Evolutionary conservation across 2,113 vertebrate species (phyloP).

Genomic region (Eudyptes chrysolophus): DNA sequence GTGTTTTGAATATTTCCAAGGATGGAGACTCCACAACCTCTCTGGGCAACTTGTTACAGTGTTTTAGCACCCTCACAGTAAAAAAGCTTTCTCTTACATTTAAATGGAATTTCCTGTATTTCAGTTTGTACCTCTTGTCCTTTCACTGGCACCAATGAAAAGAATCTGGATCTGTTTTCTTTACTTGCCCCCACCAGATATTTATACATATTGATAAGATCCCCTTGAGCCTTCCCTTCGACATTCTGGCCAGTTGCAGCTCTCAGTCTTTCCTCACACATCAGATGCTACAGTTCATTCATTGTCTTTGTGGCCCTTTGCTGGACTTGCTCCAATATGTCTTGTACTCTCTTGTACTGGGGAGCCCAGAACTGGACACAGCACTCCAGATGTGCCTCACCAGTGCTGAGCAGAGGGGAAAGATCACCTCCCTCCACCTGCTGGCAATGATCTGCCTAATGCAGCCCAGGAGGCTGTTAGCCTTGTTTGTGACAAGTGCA

Average conservation of each 20-base stretch:
- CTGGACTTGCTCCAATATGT: not conserved
- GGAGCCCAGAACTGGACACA: not conserved
- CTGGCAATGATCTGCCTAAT: not conserved
- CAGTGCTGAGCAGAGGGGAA: not conserved
- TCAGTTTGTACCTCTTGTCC: not conserved
- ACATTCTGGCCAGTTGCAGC: rapidly evolving
- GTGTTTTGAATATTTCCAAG: not conserved
- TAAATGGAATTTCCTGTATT: not conserved
- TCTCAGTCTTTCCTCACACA: not conserved
- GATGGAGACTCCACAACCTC: not conserved
- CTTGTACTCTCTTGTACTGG: not conserved
- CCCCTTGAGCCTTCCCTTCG: not conserved
- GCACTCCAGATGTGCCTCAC: not conserved
- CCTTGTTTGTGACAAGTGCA: not conserved
- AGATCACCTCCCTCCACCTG: not conserved
- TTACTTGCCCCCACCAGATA: not conserved
- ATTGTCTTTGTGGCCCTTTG: not conserved
- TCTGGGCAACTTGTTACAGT: not conserved
- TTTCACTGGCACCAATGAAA: not conserved
- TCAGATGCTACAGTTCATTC: not conserved
- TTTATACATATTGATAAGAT: not conserved
- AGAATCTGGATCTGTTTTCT: not conserved
- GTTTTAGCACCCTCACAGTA: not conserved
- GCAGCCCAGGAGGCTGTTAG: not conserved
- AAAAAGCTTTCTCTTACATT: not conserved